These are phyloP conservation scores for Pogonognathellus flavescens DNA, from an alignment of 1,140 invertebrate genomes.

Conservation along the genomic window DNA sequence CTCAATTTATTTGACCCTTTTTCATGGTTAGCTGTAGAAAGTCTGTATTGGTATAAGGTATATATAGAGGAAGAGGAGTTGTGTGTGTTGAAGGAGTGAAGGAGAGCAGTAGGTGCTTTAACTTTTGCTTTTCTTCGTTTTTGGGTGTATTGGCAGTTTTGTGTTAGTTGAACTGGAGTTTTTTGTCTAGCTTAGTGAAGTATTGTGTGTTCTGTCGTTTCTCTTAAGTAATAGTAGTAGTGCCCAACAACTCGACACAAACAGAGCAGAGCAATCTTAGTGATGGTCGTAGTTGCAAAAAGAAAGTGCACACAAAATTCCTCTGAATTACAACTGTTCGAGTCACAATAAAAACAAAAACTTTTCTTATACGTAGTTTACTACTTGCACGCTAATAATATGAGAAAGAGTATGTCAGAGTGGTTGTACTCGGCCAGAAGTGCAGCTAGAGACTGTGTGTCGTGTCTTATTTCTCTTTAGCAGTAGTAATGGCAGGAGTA, in stretches of 20 bases:
- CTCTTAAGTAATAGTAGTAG: no score
- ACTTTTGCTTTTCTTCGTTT: neutral
- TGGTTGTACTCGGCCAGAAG: neutral
- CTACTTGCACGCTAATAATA: slow-evolving; percentile 34
- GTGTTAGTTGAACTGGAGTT: neutral
- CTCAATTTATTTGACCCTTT: slow-evolving; percentile 45
- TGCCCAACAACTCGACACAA: neutral
- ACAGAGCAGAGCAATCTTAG: neutral
- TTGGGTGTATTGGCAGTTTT: slow-evolving; percentile 10
- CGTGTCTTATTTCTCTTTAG: slow-evolving; percentile 11
- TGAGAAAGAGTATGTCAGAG: slow-evolving; percentile 12
- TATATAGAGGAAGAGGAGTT: no score
- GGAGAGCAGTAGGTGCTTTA: neutral
- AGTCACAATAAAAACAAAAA: slow-evolving; percentile 46
- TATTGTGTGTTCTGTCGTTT: no score
- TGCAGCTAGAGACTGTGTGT: neutral
- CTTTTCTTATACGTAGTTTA: slow-evolving; percentile 45
- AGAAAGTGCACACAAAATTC: slow-evolving; percentile 33
- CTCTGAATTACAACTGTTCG: slow-evolving; percentile 36
- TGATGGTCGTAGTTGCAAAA: slow-evolving; percentile 24
- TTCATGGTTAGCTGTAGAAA: slow-evolving; percentile 21
- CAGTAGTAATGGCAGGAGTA: neutral
- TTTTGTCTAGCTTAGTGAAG: neutral
- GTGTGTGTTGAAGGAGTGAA: no score
- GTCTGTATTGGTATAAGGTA: neutral